Percentiles rank a stretch among this genome's conserved stretches.
These are phyloP conservation scores for Volucella inflata DNA, from an alignment of 2,888 invertebrate genomes.

Conservation along the genomic window DNA sequence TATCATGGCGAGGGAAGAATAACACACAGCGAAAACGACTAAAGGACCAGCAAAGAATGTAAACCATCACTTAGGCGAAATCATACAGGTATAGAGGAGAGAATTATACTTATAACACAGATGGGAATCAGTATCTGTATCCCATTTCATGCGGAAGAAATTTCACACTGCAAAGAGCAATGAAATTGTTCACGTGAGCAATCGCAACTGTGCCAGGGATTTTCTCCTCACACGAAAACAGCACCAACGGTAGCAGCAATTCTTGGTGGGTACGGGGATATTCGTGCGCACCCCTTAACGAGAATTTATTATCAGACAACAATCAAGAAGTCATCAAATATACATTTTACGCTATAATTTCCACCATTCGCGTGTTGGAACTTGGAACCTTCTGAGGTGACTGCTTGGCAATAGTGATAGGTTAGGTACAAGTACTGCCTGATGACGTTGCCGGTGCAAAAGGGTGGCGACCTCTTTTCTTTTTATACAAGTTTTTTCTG, in stretches of 20 bases:
- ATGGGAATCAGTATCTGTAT: slow-evolving; percentile 68
- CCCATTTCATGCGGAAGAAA: slow-evolving; percentile 71
- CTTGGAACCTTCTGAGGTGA: slow-evolving; percentile 48
- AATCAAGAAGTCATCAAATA: slow-evolving; percentile 82
- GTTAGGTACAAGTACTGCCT: slow-evolving; percentile 34
- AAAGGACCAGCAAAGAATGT: slow-evolving; percentile 39
- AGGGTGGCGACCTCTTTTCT: slow-evolving; percentile 59
- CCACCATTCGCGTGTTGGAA: slow-evolving; percentile 77
- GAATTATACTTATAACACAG: slow-evolving; percentile 36
- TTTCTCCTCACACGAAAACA: slow-evolving; percentile 55
- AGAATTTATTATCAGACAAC: slow-evolving; percentile 77
- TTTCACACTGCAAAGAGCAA: slow-evolving; percentile 74
- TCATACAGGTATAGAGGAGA: slow-evolving; percentile 52
- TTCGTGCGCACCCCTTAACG: slow-evolving; percentile 74
- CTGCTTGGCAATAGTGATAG: slow-evolving; percentile 46
- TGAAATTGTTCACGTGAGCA: slow-evolving; percentile 73
- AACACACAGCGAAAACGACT: slow-evolving; percentile 38
- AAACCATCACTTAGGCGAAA: slow-evolving; percentile 61
- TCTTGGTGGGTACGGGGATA: slow-evolving; percentile 38
- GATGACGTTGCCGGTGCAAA: slow-evolving; percentile 44
- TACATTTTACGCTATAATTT: slow-evolving; percentile 82
- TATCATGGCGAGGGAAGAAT: slow-evolving; percentile 62
- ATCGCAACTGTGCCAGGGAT: slow-evolving; percentile 69
- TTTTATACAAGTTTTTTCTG: slow-evolving; percentile 36
- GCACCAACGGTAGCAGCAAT: slow-evolving; percentile 33